Conservation (phyloP, 2,113 vertebrate genomes). For the Nycticorax nycticorax region DNA sequence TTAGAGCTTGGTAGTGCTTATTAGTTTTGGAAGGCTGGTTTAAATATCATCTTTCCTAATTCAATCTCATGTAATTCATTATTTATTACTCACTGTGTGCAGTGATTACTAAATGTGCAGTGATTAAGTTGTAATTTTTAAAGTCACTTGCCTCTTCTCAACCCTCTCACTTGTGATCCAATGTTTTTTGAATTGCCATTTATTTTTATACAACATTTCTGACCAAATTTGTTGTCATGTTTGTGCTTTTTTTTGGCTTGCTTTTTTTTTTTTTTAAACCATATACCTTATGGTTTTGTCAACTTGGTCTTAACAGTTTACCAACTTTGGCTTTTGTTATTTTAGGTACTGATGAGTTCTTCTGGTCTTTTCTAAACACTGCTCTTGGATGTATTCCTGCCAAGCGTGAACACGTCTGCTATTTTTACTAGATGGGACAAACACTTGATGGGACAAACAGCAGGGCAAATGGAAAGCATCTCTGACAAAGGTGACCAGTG, state of each 20-base stretch:
- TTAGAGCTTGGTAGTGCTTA: not conserved
- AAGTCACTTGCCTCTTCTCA: not conserved
- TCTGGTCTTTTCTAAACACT: not conserved
- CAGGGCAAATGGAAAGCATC: not conserved
- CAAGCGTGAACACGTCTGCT: not conserved
- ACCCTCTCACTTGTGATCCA: not conserved
- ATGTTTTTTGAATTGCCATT: not conserved
- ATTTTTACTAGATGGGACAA: not conserved
- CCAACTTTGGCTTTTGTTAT: not conserved
- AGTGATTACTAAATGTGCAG: not conserved
- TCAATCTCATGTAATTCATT: conserved; percentile 18
- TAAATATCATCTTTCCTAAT: conserved; percentile 6
- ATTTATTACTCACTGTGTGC: conserved; percentile 18
- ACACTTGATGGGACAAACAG: not conserved
- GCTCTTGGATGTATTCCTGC: not conserved
- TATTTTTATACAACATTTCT: not conserved
- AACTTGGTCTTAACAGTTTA: not conserved
- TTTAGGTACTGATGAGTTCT: not conserved
- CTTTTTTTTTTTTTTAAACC: not conserved
- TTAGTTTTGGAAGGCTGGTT: conserved; percentile 26
- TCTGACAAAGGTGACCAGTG: not conserved
- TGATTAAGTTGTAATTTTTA: not conserved
- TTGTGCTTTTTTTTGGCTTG: not conserved
- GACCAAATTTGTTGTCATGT: not conserved
- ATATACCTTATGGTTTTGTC: not conserved